Evolutionary conservation across 2,888 invertebrate species (phyloP).

Genomic region (Microctonus brassicae): DNA sequence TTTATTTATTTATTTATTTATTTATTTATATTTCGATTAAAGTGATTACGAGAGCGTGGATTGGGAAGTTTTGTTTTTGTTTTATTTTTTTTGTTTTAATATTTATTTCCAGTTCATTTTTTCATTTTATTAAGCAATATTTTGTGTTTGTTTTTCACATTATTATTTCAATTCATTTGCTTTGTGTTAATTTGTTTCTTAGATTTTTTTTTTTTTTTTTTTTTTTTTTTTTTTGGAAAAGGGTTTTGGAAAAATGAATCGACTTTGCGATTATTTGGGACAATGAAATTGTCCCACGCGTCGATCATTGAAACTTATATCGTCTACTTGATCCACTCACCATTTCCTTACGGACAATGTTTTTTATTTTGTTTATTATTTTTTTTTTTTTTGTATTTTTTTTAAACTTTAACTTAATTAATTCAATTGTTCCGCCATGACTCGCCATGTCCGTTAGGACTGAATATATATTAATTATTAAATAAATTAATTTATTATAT

Average conservation of each 20-base stretch:
- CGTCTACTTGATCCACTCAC: conserved; percentile 61
- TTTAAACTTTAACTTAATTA: conserved; percentile 43
- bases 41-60: background rate
- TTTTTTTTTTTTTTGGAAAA: conserved; percentile 7
- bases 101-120: background rate
- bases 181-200: background rate
- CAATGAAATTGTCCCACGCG: conserved; percentile 3
- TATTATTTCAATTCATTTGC: background rate
- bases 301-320: conserved; percentile 46
- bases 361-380: conserved; percentile 30
- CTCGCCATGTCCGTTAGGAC: conserved; percentile 28
- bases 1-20: too few species aligned
- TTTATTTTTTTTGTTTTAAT: background rate
- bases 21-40: background rate
- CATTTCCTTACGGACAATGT: conserved; percentile 53
- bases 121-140: too few species aligned
- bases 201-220: background rate
- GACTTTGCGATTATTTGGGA: conserved; percentile 16
- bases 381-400: conserved; percentile 35
- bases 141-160: background rate
- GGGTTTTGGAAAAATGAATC: conserved; percentile 28
- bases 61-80: background rate
- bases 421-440: conserved; percentile 43
- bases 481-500: conserved; percentile 1
- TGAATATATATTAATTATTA: conserved; percentile 19